phyloP scores from a whole-genome alignment of 2,888 invertebrate genomes.

The Acronicta aceris region DNA sequence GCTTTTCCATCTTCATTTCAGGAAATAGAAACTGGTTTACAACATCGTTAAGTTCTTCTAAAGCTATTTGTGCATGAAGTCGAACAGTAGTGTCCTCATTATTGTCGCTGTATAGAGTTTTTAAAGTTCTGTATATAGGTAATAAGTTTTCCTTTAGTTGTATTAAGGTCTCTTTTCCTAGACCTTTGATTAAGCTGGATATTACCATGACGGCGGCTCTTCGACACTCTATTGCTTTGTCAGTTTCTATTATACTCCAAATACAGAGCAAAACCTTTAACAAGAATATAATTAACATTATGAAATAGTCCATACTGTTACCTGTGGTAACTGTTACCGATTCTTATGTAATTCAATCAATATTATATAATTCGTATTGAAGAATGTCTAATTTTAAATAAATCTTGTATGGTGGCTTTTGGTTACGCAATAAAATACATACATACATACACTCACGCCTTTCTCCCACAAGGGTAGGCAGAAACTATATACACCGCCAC shows the following conservation, averaged over 20 bases:
- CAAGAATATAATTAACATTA: slow-evolving; percentile 2
- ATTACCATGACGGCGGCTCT: slow-evolving; percentile 94
- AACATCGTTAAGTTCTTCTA: slow-evolving; percentile 93
- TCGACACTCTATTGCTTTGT: slow-evolving; percentile 92
- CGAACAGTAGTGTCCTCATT: slow-evolving; percentile 91
- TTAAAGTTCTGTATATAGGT: slow-evolving; percentile 92
- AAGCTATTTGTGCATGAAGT: slow-evolving; percentile 93
- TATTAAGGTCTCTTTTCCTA: slow-evolving; percentile 91
- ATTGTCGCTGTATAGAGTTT: slow-evolving; percentile 90
- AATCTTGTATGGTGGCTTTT: no score
- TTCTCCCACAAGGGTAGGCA: no score
- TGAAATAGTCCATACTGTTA: no score
- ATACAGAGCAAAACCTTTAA: slow-evolving; percentile 92
- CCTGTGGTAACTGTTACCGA: no score
- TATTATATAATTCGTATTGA: no score
- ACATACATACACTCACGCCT: no score
- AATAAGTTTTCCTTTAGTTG: slow-evolving; percentile 91
- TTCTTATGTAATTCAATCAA: no score
- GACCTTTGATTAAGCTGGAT: slow-evolving; percentile 92
- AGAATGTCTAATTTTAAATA: no score
- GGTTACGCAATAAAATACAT: no score
- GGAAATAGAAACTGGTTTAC: slow-evolving; percentile 90
- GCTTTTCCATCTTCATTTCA: slow-evolving; percentile 88
- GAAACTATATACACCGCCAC: no score
- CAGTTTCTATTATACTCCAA: slow-evolving; percentile 91